Evolutionary conservation across 64 coral and sea anemone species (phyloP).

Genomic region (Montipora efflorescens): DNA sequence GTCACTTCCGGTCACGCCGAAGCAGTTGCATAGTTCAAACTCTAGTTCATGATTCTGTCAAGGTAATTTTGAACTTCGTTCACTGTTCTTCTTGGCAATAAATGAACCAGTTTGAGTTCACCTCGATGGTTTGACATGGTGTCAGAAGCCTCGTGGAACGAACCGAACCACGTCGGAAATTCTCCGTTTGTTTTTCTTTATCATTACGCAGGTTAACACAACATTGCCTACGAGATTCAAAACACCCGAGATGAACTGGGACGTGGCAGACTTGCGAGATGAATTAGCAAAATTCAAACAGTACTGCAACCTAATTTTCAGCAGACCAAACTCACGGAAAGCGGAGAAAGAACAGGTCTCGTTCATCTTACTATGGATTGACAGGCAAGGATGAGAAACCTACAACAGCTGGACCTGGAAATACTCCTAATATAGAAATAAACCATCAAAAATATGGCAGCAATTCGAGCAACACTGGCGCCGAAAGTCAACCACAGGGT

Average conservation of each 20-base stretch:
- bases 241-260: slow-evolving; percentile 49
- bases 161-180: background rate
- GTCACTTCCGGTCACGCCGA: background rate
- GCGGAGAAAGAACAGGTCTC: slow-evolving; percentile 59
- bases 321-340: slow-evolving; percentile 50
- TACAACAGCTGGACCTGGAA: slow-evolving; percentile 70
- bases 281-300: slow-evolving; percentile 66
- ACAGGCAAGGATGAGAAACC: slow-evolving; percentile 50
- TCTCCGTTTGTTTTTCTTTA: background rate
- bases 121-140: background rate
- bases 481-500: slow-evolving; percentile 63
- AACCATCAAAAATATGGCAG: slow-evolving; percentile 58
- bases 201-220: background rate
- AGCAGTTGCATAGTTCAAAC: too few species aligned
- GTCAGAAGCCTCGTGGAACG: background rate
- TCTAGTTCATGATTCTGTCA: too few species aligned
- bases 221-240: slow-evolving; percentile 4
- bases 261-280: slow-evolving; percentile 47
- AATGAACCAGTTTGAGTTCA: too few species aligned
- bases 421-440: slow-evolving; percentile 34
- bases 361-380: slow-evolving; percentile 73
- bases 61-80: too few species aligned
- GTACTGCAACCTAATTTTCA: slow-evolving; percentile 68
- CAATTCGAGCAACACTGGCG: slow-evolving; percentile 67
- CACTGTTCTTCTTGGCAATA: too few species aligned